Conservation (phyloP, 2,113 vertebrate species). For the Danionella cerebrum region DNA sequence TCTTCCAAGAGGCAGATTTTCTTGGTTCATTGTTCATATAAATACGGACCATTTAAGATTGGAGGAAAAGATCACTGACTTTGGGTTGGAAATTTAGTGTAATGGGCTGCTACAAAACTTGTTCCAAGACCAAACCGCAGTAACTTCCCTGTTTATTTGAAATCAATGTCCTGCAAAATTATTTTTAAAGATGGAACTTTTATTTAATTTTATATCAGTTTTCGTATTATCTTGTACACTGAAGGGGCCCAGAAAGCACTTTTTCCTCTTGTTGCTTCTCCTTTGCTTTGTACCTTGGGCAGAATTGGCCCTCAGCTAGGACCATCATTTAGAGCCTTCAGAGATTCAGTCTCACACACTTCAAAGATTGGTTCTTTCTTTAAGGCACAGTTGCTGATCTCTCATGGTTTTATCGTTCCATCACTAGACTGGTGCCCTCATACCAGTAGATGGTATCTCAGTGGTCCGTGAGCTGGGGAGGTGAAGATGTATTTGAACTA, state of each 20-base stretch:
- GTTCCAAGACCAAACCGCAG: slow-evolving; percentile 41
- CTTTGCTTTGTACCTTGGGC: slow-evolving; percentile 12
- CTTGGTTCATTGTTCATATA: too few relatives aligned
- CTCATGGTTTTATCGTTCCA: too few relatives aligned
- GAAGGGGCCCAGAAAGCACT: slow-evolving; percentile 40
- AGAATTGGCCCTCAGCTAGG: slow-evolving; percentile 49
- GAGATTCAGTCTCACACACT: slow-evolving; percentile 58
- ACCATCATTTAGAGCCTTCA: slow-evolving; percentile 55
- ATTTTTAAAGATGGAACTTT: slow-evolving; percentile 39
- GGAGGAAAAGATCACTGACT: too few relatives aligned
- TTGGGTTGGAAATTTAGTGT: background rate
- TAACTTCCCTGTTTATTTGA: slow-evolving; percentile 1
- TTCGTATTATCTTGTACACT: slow-evolving; percentile 36
- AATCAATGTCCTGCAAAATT: slow-evolving; percentile 22
- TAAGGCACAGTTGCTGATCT: too few relatives aligned
- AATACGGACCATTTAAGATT: too few relatives aligned
- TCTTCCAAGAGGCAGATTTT: too few relatives aligned
- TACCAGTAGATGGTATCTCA: slow-evolving; percentile 14
- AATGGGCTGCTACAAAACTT: slow-evolving; percentile 37
- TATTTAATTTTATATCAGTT: slow-evolving; percentile 55
- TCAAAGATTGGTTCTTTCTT: too few relatives aligned
- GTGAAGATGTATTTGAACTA: background rate
- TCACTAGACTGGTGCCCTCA: background rate
- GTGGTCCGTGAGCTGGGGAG: slow-evolving; percentile 11
- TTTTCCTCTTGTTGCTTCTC: too few relatives aligned